phyloP scores from a whole-genome alignment of 1,140 invertebrate species.

The Panagrolaimus sp. region DNA sequence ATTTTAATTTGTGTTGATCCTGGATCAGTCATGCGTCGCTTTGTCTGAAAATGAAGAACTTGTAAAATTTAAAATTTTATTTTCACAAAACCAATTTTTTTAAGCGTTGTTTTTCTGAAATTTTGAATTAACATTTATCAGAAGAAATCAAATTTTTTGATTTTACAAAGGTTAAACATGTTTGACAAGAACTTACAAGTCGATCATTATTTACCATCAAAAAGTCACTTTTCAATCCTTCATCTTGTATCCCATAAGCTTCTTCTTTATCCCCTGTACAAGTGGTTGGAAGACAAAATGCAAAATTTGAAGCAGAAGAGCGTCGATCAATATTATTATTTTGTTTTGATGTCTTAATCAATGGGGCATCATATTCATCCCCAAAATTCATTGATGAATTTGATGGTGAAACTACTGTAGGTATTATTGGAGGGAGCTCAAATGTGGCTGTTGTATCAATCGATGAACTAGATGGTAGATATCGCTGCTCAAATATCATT shows the following conservation, averaged over 20 bases:
- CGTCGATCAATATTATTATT: not conserved
- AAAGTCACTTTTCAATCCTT: not conserved
- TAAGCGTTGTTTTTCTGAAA: too few relatives aligned
- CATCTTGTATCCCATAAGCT: not conserved
- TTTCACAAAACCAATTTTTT: too few relatives aligned
- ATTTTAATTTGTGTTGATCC: not conserved
- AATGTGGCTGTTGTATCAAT: not conserved
- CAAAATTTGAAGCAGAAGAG: not conserved
- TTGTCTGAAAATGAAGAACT: constrained; percentile 11
- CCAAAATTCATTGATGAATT: not conserved
- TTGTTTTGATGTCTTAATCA: not conserved
- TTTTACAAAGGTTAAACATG: too few relatives aligned
- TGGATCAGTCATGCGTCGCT: constrained; percentile 26
- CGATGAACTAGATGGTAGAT: constrained; percentile 18
- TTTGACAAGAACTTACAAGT: not conserved
- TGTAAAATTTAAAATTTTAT: too few relatives aligned
- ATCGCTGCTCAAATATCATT: constrained; percentile 23
- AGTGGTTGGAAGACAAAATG: constrained; percentile 7
- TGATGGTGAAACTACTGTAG: not conserved
- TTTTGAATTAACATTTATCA: too few relatives aligned
- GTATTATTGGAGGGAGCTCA: not conserved
- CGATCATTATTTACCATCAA: constrained; percentile 7
- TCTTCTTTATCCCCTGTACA: not conserved
- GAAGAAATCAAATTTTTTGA: too few relatives aligned
- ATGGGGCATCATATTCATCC: not conserved